Base-by-base conservation (phyloP, 2,113 vertebrate genomes). In the Microtus montanus region DNA sequence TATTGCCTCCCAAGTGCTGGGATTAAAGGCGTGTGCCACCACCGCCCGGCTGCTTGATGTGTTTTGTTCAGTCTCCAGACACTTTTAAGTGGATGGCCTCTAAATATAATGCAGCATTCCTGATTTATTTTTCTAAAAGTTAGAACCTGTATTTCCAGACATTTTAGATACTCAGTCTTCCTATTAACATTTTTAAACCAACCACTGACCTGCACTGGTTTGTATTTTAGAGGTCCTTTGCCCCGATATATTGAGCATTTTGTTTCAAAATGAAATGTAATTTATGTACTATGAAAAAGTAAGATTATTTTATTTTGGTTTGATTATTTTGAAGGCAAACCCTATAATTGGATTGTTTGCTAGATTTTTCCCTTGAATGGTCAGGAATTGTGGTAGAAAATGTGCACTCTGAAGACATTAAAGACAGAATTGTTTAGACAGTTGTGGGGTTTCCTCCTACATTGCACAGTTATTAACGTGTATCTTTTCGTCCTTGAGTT, bases 261-360 rank as follows among this genome's bases (percentile, higher is more conserved):
- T 94, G 5, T 83, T 94, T 89, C 63, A 74, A 84, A 96, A 84
- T 90, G 20, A 84, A 96, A 84, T 90, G 24, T 92, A 92, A 61
- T 14, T 73, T 80, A 90, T 0, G 26, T n/a, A 58, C n/a, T 91
- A 4, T 74, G 78, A 80, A 91, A 91, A 88, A 74, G 17, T 86
- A 89, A 41, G 3, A 70, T 92, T 89, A 74, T 70, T 35, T 44
- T 68, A 14, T 22, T 86, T 86, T 12, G 30, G 83, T 66, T 68
- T 47, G 47, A 19, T 68, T 49, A 49, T 86, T 68, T 86, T 86
- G 44, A 49, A 86, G 28, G 14, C 28, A 92, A 41, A 3, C 54
- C 95, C 1, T 74, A 52, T 87, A 90, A 89, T 87, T 95, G 74
- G 71, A 91, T 63, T 5, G 33, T 64, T 92, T 90, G 47, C 7